Percentiles rank a stretch among this genome's conserved stretches.
phyloP scores from a whole-genome alignment of 2,888 invertebrate species.

The Ophonus ardosiacus region DNA sequence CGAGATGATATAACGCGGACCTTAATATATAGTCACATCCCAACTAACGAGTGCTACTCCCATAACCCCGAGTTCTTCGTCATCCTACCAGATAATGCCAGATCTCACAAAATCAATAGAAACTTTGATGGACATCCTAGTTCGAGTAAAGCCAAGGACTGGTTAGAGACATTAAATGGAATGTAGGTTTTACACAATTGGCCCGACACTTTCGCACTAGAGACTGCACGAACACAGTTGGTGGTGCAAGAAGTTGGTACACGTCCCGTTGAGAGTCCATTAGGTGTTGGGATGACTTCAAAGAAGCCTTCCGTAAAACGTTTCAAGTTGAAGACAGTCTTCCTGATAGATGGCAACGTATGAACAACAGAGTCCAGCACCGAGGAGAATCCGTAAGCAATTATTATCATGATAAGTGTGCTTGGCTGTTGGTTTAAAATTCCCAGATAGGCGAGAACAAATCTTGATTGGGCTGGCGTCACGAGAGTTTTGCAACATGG shows the following conservation, averaged over 20 bases:
- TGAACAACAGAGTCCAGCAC: not conserved
- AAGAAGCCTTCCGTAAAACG: conserved; percentile 30
- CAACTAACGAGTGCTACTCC: not conserved
- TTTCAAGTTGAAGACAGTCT: not conserved
- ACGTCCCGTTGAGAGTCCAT: not conserved
- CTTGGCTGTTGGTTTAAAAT: not conserved
- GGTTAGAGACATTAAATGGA: conserved; percentile 5
- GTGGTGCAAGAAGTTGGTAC: conserved; percentile 5
- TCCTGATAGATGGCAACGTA: not conserved
- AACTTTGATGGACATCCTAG: conserved; percentile 2
- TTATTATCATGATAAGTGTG: conserved; percentile 30
- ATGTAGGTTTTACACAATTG: conserved; percentile 11
- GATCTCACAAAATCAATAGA: conserved; percentile 28
- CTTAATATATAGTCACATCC: too few relatives aligned
- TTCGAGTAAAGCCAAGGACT: conserved; percentile 22
- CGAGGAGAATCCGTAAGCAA: not conserved
- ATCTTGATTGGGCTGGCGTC: not conserved
- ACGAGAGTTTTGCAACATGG: not conserved
- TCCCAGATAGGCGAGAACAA: too few relatives aligned
- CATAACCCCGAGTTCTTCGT: not conserved
- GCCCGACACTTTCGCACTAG: conserved; percentile 33
- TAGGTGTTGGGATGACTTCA: not conserved
- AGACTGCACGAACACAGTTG: conserved; percentile 26
- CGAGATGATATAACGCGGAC: too few relatives aligned
- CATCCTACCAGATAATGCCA: not conserved